Evolutionary conservation across 2,888 invertebrate species (phyloP).

Genomic region (Charanyca ferruginea): DNA sequence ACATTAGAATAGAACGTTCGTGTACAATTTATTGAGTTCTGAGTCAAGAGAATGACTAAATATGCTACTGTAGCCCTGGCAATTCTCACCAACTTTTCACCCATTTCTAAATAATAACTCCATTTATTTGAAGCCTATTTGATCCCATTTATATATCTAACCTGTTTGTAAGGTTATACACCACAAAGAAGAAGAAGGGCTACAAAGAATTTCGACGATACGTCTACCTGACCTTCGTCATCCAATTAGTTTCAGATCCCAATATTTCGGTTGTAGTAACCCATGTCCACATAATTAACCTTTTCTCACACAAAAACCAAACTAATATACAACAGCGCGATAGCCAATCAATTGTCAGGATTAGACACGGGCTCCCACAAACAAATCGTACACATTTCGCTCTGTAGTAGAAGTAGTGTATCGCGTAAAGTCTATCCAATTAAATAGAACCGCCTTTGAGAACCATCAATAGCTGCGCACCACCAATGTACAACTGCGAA

Average conservation of each 20-base stretch:
- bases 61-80: too few species aligned
- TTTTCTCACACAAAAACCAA: conserved; percentile 34
- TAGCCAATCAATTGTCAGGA: conserved; percentile 57
- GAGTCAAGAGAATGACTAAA: too few species aligned
- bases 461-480: not conserved
- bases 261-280: conserved; percentile 16
- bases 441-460: not conserved
- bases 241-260: conserved; percentile 28
- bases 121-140: too few species aligned
- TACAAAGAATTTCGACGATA: not conserved
- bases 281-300: conserved; percentile 33
- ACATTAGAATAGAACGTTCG: too few species aligned
- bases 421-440: not conserved
- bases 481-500: too few species aligned
- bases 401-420: conserved; percentile 30
- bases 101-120: too few species aligned
- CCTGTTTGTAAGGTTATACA: too few species aligned
- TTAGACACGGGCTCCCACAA: conserved; percentile 51
- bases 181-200: not conserved
- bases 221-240: conserved; percentile 20
- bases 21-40: too few species aligned
- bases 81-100: too few species aligned
- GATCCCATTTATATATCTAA: too few species aligned
- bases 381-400: conserved; percentile 62
- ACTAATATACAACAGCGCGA: conserved; percentile 36